phyloP scores from a whole-genome alignment of 2,888 invertebrate species.

The Linnaemya tessellans region DNA sequence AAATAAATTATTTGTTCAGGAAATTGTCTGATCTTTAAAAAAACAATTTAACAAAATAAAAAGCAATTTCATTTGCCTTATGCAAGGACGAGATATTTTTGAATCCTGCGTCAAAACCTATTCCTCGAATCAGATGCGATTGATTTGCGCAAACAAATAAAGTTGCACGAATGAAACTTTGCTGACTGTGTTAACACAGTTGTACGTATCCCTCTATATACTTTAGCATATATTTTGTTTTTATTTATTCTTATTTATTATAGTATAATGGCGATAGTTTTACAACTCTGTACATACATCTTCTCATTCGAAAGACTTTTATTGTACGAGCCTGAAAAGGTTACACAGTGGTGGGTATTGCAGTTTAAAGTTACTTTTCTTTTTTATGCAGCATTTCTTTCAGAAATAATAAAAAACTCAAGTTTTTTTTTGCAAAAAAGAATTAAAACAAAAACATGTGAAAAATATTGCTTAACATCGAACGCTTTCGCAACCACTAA shows the following conservation, averaged over 20 bases:
- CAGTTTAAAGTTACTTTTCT: conserved; percentile 41
- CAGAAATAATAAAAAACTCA: conserved; percentile 33
- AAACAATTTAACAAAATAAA: no score
- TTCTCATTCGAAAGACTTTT: conserved; percentile 28
- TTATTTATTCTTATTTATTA: conserved; percentile 37
- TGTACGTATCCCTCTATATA: neutral
- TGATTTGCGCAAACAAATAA: neutral
- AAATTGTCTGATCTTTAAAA: no score
- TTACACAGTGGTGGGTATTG: conserved; percentile 70
- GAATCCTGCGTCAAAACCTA: no score
- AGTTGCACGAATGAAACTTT: neutral
- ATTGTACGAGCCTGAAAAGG: conserved; percentile 57
- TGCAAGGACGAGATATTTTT: no score
- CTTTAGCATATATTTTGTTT: conserved; percentile 38
- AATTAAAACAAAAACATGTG: conserved; percentile 50
- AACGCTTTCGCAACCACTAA: conserved; percentile 6
- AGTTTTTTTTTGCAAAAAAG: conserved; percentile 6
- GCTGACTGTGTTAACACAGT: neutral
- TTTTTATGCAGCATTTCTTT: conserved; percentile 8
- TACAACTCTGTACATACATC: conserved; percentile 32
- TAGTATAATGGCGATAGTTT: conserved; percentile 54
- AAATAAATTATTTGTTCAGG: no score
- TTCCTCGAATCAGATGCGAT: no score
- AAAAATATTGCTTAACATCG: conserved; percentile 47
- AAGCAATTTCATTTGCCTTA: no score